These are phyloP conservation scores for Aphis craccivora DNA, from an alignment of 1,140 invertebrate genomes.

Conservation along the genomic window DNA sequence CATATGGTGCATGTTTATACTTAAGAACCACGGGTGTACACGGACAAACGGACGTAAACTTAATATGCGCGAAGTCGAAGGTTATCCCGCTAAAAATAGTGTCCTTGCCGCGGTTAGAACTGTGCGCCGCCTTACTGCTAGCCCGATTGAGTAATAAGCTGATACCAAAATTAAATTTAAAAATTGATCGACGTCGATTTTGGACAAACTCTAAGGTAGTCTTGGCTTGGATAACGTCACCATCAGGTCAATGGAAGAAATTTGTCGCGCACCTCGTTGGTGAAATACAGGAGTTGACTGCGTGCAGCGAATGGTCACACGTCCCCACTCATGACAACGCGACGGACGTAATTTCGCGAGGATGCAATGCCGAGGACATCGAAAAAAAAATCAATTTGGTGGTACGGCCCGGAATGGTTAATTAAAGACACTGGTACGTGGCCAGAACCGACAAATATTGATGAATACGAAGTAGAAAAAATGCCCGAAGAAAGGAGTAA, in stretches of 20 bases:
- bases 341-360: constrained; percentile 62
- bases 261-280: constrained; percentile 57
- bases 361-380: constrained; percentile 56
- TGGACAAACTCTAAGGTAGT: constrained; percentile 57
- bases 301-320: constrained; percentile 60
- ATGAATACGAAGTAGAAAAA: background rate
- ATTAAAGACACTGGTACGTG: background rate
- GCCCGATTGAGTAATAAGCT: background rate
- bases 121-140: no score
- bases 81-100: no score
- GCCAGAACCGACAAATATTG: background rate
- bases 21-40: no score
- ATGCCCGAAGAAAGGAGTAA: background rate
- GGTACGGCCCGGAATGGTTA: constrained; percentile 19
- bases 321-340: constrained; percentile 61
- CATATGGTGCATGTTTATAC: no score
- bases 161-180: constrained; percentile 7
- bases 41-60: no score
- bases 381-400: constrained; percentile 53
- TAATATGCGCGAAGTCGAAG: no score
- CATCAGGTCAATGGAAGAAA: constrained; percentile 20
- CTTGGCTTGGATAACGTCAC: constrained; percentile 53
- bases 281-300: constrained; percentile 62
- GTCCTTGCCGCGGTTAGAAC: no score
- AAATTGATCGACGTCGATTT: constrained; percentile 33